A percentile compares a stretch with the other conserved stretches of the same genome.
Evolutionary conservation across 1,140 invertebrate species (phyloP).

Genomic region (Temnothorax curvispinosus): DNA sequence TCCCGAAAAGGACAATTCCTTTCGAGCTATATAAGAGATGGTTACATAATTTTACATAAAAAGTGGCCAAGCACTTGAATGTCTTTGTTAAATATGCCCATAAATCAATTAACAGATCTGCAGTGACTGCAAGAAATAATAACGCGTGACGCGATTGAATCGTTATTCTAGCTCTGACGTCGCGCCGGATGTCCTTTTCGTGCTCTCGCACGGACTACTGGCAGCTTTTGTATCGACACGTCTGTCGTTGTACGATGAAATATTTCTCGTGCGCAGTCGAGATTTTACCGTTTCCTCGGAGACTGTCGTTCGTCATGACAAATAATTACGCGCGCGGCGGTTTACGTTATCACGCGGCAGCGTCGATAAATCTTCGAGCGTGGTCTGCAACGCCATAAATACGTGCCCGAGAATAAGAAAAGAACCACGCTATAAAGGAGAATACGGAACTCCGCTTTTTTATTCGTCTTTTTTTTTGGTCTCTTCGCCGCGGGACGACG

Average conservation of each 20-base stretch:
- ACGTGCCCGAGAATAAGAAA: slow-evolving; percentile 44
- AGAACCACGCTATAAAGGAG: slow-evolving; percentile 3
- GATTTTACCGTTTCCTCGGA: slow-evolving; percentile 35
- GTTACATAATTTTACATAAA: slow-evolving; percentile 6
- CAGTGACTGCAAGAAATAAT: neutral
- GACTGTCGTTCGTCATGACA: slow-evolving; percentile 42
- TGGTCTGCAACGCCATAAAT: slow-evolving; percentile 46
- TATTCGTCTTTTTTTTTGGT: slow-evolving; percentile 2
- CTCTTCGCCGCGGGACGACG: neutral
- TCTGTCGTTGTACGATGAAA: neutral
- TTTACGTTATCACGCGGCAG: neutral
- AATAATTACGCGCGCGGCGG: slow-evolving; percentile 41
- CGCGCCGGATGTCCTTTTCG: neutral
- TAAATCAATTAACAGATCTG: neutral
- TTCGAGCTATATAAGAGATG: neutral
- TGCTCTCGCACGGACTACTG: neutral
- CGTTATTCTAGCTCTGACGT: neutral
- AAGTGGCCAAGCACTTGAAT: neutral
- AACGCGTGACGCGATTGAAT: slow-evolving; percentile 3
- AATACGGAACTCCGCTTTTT: slow-evolving; percentile 52
- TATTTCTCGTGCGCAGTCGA: neutral
- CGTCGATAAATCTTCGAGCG: slow-evolving; percentile 48
- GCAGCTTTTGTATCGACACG: slow-evolving; percentile 23
- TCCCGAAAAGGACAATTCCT: neutral
- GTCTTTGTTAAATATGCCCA: neutral